Evolutionary conservation across 2,113 vertebrate genomes (phyloP).

Genomic region (Delphinapterus leucas): DNA sequence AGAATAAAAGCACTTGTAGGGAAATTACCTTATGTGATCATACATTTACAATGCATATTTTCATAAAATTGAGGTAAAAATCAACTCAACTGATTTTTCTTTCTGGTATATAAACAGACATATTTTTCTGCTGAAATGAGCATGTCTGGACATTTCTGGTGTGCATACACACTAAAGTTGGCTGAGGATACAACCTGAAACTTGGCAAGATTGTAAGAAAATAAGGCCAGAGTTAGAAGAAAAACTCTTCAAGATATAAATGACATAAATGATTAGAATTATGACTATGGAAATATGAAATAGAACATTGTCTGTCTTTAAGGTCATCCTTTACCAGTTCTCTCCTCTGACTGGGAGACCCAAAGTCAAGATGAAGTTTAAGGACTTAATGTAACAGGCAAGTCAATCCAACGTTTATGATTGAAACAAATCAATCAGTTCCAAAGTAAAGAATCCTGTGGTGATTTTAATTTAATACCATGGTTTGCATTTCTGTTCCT

Average conservation of each 20-base stretch:
- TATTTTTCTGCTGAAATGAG: constrained; percentile 39
- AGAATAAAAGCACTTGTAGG: neutral
- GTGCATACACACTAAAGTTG: constrained; percentile 33
- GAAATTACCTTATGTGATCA: neutral
- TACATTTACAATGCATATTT: neutral
- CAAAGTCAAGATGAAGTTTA: constrained; percentile 18
- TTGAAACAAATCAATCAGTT: constrained; percentile 16
- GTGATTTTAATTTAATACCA: constrained; percentile 49
- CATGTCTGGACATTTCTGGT: constrained; percentile 25
- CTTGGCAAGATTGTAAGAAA: constrained; percentile 50
- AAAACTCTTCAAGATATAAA: constrained; percentile 48
- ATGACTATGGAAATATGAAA: neutral
- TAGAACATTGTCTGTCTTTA: neutral
- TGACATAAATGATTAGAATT: constrained; percentile 37
- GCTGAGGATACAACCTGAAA: constrained; percentile 46
- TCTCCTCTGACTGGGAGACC: neutral
- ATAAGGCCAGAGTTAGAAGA: constrained; percentile 38
- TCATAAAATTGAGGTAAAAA: constrained; percentile 38
- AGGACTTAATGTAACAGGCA: neutral
- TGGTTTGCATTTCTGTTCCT: constrained; percentile 24
- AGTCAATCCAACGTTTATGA: constrained; percentile 11
- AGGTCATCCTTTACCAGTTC: neutral
- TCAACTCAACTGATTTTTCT: neutral
- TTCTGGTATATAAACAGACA: constrained; percentile 1
- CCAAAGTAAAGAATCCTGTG: neutral